Base-by-base conservation (phyloP, 2,888 invertebrate species). In the Lasioglossum leucozonium region DNA sequence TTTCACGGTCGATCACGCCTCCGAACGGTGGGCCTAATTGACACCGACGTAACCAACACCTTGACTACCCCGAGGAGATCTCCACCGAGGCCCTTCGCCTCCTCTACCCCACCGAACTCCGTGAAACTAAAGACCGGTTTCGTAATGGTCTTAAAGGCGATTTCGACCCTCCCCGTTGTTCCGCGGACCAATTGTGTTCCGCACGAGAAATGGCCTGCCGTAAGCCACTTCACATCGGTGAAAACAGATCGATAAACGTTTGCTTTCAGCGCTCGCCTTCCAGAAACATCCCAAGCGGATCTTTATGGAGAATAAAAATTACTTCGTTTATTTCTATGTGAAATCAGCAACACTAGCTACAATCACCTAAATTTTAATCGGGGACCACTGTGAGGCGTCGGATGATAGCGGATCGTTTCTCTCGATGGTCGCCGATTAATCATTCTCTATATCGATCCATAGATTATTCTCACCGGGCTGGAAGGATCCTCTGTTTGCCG, bases 1-100 rank as follows among this genome's bases (percentile, higher is more conserved):
- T 89, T 90, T 90, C 89, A 89, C 85, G 90, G 87, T 84, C 88
- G 89, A 90, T 90, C 90, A 89, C 88, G 89, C 89, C 90, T 88
- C 84, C 83, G 58, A 90, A 84, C 87, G 76, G 81, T 77, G 84
- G 65, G 74, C 77, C 86, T 91, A 90, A 90, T 90, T 89, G 87
- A 90, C 88, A 87, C 84, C 84, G 85, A 83, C 91, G 86, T 91
- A 91, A 91, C 91, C 87, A 84, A 91, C 90, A 91, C 90, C 89
- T 91, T 84, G 86, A 80, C 88, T 85, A 87, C 82, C 84, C 82
- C 79, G 85, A 87, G 86, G 88, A 88, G 82, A 37, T 67, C 87
- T 87, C 86, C 87, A 79, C 81, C 30, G 11, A 30, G 81, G 79
- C 86, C 76, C 86, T 84, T 87, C 84, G 84, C 82, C 62, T 77